Evolutionary conservation across 30 jellyfish, hydroid and myxozoan species (phyloP), one percentile per base, ranked within the genome.

Genomic region (Aurelia sp.): DNA sequence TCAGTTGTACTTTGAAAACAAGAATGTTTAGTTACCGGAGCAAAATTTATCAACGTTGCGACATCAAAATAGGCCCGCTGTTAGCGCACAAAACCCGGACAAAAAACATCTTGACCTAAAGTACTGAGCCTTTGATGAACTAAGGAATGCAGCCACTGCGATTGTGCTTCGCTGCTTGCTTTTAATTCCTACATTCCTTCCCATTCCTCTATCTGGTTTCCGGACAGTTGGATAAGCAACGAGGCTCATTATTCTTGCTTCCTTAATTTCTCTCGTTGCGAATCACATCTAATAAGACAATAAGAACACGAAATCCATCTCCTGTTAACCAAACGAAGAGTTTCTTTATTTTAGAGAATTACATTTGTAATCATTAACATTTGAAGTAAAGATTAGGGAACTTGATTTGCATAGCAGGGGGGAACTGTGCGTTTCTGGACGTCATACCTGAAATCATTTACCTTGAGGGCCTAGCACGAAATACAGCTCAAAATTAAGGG

Each of bases 141-240:
- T 13, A 51, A 67, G 58, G n/a, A 75, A 60, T 66, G 12, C 65
- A 81, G 76, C 84, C 18, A 51, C 59, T 22, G 19, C 12, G 84
- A 84, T 84, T 84, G 82, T 71, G 41, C 82, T n/a, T 64, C 93
- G 41, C 93, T 73, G 93, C 88, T 84, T 84, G 93, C 93, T 35
- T 13, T 44, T 73, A 62, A 72, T 84, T 58, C 93, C 92, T 70
- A 44, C 16, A 63, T 84, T 84, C 93, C 93, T 84, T 84, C 93
- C 93, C 86, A 24, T 82, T 69, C 78, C 88, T 62, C 82, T 84
- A 57, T 84, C 59, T 64, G 85, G 93, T 84, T 84, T 84, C 93
- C 93, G 93, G 92, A 69, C 78, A 72, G 68, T 64, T 48, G 80
- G 80, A 78, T 78, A 64, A 63, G 31, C 65, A 62, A 20, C 89